Conservation (phyloP, 2,888 invertebrate genomes). For the Listrodromus nycthemerus region DNA sequence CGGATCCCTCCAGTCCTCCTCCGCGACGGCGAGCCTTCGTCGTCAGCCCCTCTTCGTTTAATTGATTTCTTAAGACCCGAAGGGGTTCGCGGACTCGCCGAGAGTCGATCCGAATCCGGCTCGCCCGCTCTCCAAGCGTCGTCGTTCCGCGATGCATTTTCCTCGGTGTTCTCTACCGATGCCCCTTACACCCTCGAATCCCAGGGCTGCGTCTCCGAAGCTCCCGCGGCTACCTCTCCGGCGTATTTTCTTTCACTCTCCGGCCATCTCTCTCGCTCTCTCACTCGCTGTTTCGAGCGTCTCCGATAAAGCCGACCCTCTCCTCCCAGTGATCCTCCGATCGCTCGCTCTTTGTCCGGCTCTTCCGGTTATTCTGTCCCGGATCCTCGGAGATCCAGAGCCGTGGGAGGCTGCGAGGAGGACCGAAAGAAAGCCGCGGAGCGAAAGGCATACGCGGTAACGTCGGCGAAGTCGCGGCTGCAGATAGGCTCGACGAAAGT, state of each 20-base stretch:
- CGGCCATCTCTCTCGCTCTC: slow-evolving; percentile 26
- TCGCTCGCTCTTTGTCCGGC: slow-evolving; percentile 30
- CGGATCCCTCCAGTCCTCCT: slow-evolving; percentile 57
- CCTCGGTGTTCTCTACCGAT: slow-evolving; percentile 35
- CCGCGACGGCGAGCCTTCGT: slow-evolving; percentile 56
- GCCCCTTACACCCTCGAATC: slow-evolving; percentile 66
- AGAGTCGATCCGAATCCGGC: slow-evolving; percentile 69
- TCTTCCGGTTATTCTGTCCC: slow-evolving; percentile 54
- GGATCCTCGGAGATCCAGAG: not conserved
- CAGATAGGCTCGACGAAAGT: slow-evolving; percentile 43
- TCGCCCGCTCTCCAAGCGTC: slow-evolving; percentile 20
- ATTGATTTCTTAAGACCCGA: slow-evolving; percentile 82
- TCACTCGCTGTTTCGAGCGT: slow-evolving; percentile 48
- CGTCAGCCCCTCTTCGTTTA: slow-evolving; percentile 73
- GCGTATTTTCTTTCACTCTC: slow-evolving; percentile 43
- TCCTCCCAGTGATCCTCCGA: slow-evolving; percentile 60
- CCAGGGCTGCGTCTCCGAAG: slow-evolving; percentile 65
- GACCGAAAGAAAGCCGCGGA: slow-evolving; percentile 19
- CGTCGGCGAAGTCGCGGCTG: slow-evolving; percentile 50
- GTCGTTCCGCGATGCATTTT: slow-evolving; percentile 67
- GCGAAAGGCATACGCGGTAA: slow-evolving; percentile 59
- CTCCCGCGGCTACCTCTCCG: slow-evolving; percentile 57
- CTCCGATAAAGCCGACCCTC: slow-evolving; percentile 31
- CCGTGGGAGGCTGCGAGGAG: slow-evolving; percentile 31
- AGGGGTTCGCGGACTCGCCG: slow-evolving; percentile 77